A percentile compares a stretch with the other conserved stretches of the same genome.
Conservation (phyloP, 1,140 invertebrate species). For the Orchesella cincta region DNA sequence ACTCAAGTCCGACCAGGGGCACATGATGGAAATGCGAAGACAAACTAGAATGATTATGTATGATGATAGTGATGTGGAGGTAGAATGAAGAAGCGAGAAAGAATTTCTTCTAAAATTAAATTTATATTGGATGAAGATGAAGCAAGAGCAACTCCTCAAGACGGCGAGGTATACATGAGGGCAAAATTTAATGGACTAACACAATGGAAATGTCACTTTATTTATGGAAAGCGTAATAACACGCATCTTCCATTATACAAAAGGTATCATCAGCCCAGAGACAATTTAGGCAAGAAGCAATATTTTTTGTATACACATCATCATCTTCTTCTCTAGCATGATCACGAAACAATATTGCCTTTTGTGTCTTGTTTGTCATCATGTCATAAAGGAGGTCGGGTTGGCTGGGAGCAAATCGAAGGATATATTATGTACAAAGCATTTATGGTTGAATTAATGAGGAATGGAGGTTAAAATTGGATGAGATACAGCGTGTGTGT, state of each 20-base stretch:
- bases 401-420: neutral
- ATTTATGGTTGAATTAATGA: neutral
- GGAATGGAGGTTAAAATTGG: neutral
- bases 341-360: neutral
- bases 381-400: neutral
- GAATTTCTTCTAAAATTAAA: neutral
- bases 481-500: neutral
- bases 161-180: neutral
- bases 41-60: too few relatives aligned
- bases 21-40: neutral
- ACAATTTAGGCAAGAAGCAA: neutral
- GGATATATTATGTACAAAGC: neutral
- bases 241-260: too few relatives aligned
- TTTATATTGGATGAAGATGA: too few relatives aligned
- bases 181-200: slow-evolving; percentile 28
- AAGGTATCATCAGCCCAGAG: slow-evolving; percentile 5
- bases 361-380: slow-evolving; percentile 3
- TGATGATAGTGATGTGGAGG: neutral
- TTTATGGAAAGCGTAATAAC: slow-evolving; percentile 25
- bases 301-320: neutral
- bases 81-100: neutral
- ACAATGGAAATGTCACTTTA: slow-evolving; percentile 24
- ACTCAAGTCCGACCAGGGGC: neutral
- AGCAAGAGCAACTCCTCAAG: too few relatives aligned
- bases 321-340: neutral